Evolutionary conservation across 1,140 invertebrate genomes (phyloP).

Genomic region (Zaprionus gabonicus): DNA sequence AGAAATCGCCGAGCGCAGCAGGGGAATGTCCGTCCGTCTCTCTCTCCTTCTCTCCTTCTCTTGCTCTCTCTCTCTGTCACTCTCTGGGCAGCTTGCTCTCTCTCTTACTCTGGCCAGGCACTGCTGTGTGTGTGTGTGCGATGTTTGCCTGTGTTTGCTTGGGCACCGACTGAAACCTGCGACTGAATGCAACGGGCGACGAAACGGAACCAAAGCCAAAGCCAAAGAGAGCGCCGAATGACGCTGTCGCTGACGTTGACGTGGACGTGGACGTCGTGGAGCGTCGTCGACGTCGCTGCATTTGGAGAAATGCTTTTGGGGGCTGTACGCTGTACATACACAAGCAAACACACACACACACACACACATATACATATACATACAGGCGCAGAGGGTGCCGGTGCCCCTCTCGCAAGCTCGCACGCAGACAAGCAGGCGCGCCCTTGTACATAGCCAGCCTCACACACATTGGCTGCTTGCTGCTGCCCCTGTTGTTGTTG

Average conservation of each 20-base stretch:
- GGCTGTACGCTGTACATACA: constrained; percentile 56
- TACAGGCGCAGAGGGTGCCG: constrained; percentile 6
- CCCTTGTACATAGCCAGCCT: constrained; percentile 73
- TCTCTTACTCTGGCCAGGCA: constrained; percentile 23
- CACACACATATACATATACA: not conserved
- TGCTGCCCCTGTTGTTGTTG: constrained; percentile 29
- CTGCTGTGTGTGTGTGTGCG: constrained; percentile 8
- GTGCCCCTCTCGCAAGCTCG: constrained; percentile 43
- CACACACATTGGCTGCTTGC: constrained; percentile 76
- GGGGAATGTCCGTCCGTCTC: constrained; percentile 29
- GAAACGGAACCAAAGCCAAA: constrained; percentile 60
- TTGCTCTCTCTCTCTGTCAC: constrained; percentile 9
- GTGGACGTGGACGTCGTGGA: constrained; percentile 7
- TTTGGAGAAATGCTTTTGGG: constrained; percentile 77
- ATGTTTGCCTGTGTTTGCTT: constrained; percentile 68
- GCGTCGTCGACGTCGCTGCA: constrained; percentile 58
- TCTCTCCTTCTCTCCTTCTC: not conserved
- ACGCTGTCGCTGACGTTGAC: constrained; percentile 45
- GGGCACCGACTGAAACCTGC: constrained; percentile 37
- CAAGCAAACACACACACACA: constrained; percentile 27
- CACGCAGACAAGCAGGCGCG: constrained; percentile 54
- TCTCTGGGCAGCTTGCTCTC: constrained; percentile 14
- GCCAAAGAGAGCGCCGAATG: constrained; percentile 49
- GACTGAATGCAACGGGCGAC: constrained; percentile 57
- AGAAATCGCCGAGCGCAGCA: constrained; percentile 56